Evolutionary conservation across 2,888 invertebrate genomes (phyloP), one percentile per base, ranked within the genome.

Genomic region (Rhagonycha lutea): DNA sequence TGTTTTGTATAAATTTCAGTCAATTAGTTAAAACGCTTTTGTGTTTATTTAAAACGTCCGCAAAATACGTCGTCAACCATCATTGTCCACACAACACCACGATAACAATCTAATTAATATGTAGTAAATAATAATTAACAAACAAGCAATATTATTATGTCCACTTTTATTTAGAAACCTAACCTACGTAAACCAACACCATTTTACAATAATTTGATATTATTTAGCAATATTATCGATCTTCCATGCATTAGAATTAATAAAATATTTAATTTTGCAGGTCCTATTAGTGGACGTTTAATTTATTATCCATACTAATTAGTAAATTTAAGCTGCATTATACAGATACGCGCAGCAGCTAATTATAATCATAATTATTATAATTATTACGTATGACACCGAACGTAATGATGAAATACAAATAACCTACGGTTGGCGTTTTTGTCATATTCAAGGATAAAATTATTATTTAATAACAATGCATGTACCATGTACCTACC

Each of bases 401-500:
- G 24, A 24, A 23, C 26, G 18, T 65, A 65, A 26, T 68, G 32
- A 68, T 72, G 73, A 73, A 69, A 72, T 65, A 18, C 63, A 11
- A 65, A 65, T 26, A 28, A 68, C 28, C 47, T 71, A 71, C 47
- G 18, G 14, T 24, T 60, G 12, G 47, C 11, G 63, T 73, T 68
- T 73, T 73, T 73, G 68, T 68, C 68, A 47, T 62, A 73, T 68
- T 69, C 73, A 73, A 73, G 73, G 73, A 73, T 73, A 72, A 67
- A 72, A 72, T 68, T 73, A 26, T 68, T 69, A 61, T 67, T 28
- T 61, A 73, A 73, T 68, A 67, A 29, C 29, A 68, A 32, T 29
- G 32, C 28, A 68, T 28, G 28, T 14, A 29, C 29, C 68, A n/a
- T 47, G 47, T 18, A 18, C 18, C 18, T 18, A 18, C 18, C 18